Evolutionary conservation across 2,113 vertebrate species (phyloP), one percentile per base, ranked within the genome.

Genomic region (Ancistrus triradiatus): DNA sequence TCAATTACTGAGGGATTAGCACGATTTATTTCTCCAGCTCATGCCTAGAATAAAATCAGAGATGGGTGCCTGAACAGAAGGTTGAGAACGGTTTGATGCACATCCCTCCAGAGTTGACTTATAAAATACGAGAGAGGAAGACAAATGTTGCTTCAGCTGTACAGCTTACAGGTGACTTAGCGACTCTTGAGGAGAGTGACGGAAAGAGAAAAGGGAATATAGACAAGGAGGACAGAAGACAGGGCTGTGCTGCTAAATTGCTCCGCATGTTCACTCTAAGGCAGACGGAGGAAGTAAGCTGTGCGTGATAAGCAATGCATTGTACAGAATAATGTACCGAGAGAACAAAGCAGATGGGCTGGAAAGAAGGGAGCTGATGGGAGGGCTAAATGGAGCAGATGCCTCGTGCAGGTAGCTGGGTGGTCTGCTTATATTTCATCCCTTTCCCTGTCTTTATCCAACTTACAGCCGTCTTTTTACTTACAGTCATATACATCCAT

Each of bases 111-210:
- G 21, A 37, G 11, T 17, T 13, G 63, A 74, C 70, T 63, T 31
- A 70, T 70, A 43, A 18, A 35, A n/a, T 13, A 21, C 31, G 40
- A 17, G 42, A 25, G 47, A 66, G 15, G 49, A 53, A 69, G 67
- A 63, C 68, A 67, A 63, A 59, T 59, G 60, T 69, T 70, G 65
- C 52, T 63, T 74, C 18, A 57, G 53, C 63, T 52, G 15, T 21
- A 51, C 11, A 33, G 38, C 49, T 53, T 51, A 58, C 33, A 59
- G 59, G 58, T 74, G 48, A 59, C 63, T 42, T 61, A n/a, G n/a
- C 14, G 13, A 17, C 22, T 18, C 21, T 10, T 44, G 37, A 47
- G 43, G 47, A 33, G 14, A 28, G 51, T 37, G 50, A 38, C 21
- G 47, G 9, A 44, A 31, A 48, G 35, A 10, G 14, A 59, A 49